These are phyloP conservation scores for Leucania comma DNA, from an alignment of 2,888 invertebrate genomes.

Conservation along the genomic window DNA sequence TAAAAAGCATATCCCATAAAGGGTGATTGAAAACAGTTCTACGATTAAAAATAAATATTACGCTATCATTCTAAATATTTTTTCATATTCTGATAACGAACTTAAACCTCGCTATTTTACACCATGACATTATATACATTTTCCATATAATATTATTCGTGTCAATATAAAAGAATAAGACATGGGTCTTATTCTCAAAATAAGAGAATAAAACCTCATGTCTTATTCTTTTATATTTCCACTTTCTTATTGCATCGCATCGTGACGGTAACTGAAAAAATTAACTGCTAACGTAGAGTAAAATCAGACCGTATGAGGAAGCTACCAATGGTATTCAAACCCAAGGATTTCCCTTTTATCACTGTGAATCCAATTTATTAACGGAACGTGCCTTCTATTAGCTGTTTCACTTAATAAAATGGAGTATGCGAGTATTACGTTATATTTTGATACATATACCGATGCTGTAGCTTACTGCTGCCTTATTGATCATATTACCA, in stretches of 20 bases:
- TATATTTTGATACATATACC: slow-evolving; percentile 13
- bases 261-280: slow-evolving; percentile 5
- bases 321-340: slow-evolving; percentile 37
- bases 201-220: no score
- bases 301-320: slow-evolving; percentile 26
- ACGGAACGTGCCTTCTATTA: slow-evolving; percentile 43
- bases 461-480: not conserved
- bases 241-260: not conserved
- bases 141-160: not conserved
- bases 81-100: not conserved
- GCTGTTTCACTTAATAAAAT: slow-evolving; percentile 31
- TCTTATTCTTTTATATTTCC: no score
- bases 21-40: no score
- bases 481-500: slow-evolving; percentile 12
- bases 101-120: not conserved
- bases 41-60: not conserved
- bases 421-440: slow-evolving; percentile 25
- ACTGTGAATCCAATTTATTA: slow-evolving; percentile 49
- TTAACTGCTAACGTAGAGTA: not conserved
- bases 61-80: not conserved
- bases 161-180: not conserved
- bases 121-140: no score
- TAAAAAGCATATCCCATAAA: no score
- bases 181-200: not conserved
- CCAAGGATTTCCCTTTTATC: slow-evolving; percentile 31